Percentiles rank a stretch among this genome's conserved stretches.
Conservation (phyloP, 2,888 invertebrate species). For the Odontocerum albicorne region DNA sequence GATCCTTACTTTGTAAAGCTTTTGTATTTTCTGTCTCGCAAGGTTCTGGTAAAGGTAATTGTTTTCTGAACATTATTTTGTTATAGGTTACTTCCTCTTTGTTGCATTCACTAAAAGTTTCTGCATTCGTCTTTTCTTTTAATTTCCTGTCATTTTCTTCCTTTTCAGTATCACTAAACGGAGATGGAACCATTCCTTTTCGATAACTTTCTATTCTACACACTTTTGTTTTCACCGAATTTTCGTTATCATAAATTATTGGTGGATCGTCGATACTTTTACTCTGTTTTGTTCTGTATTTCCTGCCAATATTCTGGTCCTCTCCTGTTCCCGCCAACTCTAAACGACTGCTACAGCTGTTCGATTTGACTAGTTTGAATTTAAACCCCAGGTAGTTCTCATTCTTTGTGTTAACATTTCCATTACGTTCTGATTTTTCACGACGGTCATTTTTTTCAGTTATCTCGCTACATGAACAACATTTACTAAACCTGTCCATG, state of each 20-base stretch:
- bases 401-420: slow-evolving; percentile 5
- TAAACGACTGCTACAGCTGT: slow-evolving; percentile 81
- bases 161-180: slow-evolving; percentile 41
- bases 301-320: slow-evolving; percentile 51
- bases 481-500: slow-evolving; percentile 30
- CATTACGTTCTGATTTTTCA: slow-evolving; percentile 41
- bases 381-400: slow-evolving; percentile 67
- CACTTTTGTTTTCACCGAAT: slow-evolving; percentile 57
- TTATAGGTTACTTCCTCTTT: slow-evolving; percentile 14
- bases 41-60: too few species aligned
- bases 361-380: slow-evolving; percentile 81
- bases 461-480: slow-evolving; percentile 32
- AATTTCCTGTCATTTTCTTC: slow-evolving; percentile 12
- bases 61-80: neutral
- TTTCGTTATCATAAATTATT: slow-evolving; percentile 50
- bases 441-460: slow-evolving; percentile 40
- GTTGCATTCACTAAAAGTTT: neutral
- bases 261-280: slow-evolving; percentile 50
- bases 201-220: slow-evolving; percentile 56
- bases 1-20: slow-evolving; percentile 4
- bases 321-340: slow-evolving; percentile 75
- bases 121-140: slow-evolving; percentile 3
- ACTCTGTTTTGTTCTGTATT: slow-evolving; percentile 46
- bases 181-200: slow-evolving; percentile 52
- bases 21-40: too few species aligned